These are phyloP conservation scores for Hassar affinis DNA, from an alignment of 2,113 vertebrate species.

Conservation along the genomic window DNA sequence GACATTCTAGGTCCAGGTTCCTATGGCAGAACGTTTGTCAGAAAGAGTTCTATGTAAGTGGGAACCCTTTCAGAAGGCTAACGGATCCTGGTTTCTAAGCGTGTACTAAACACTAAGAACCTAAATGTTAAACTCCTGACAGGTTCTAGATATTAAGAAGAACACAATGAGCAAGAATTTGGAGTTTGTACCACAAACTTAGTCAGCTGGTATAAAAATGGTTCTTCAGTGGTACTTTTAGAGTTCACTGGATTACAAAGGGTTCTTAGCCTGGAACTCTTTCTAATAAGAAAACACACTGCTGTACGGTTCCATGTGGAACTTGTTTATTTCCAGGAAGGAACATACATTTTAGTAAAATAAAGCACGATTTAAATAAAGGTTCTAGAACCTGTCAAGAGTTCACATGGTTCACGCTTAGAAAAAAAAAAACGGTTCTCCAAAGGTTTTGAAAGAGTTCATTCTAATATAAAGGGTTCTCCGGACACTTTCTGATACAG, in stretches of 20 bases:
- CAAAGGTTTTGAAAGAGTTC: not conserved
- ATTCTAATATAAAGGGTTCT: not conserved
- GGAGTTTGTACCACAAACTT: too few species aligned
- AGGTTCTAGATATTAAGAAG: not conserved
- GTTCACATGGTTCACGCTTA: not conserved
- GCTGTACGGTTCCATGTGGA: not conserved
- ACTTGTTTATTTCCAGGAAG: too few species aligned
- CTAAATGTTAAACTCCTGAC: not conserved
- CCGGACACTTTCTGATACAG: not conserved
- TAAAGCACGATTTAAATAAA: not conserved
- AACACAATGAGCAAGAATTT: too few species aligned
- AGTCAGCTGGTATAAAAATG: not conserved
- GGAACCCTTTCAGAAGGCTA: not conserved
- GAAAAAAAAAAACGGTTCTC: not conserved
- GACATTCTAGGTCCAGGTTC: not conserved
- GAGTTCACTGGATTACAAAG: not conserved
- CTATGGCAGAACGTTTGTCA: not conserved
- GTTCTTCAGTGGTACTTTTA: not conserved
- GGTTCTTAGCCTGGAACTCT: not conserved
- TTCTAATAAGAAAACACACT: not conserved
- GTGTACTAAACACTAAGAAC: not conserved
- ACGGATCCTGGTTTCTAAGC: not conserved
- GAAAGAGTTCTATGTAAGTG: not conserved
- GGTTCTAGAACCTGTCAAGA: not conserved
- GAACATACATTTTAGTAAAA: too few species aligned